Evolutionary conservation across 1,140 invertebrate genomes (phyloP).

Genomic region (Ectropis grisescens): DNA sequence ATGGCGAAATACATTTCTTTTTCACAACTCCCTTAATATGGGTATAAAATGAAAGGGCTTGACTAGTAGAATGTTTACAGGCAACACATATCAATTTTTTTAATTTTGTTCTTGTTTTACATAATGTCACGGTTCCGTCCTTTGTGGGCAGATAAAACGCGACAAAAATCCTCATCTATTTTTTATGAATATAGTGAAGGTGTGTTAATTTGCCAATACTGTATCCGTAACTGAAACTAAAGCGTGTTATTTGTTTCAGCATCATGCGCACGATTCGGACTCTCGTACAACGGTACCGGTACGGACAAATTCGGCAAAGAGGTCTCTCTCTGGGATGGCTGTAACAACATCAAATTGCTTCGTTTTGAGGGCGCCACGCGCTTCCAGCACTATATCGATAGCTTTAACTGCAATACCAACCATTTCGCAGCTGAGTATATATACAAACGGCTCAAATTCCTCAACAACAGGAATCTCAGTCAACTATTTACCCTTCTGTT

Average conservation of each 20-base stretch:
- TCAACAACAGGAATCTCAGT: constrained; percentile 88
- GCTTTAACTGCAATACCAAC: constrained; percentile 96
- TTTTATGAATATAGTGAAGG: too few species aligned
- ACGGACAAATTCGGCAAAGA: constrained; percentile 54
- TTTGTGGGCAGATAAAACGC: too few species aligned
- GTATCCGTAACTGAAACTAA: too few species aligned
- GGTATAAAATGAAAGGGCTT: too few species aligned
- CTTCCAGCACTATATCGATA: constrained; percentile 87
- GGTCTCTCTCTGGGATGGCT: constrained; percentile 83
- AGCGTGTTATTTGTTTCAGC: constrained; percentile 42
- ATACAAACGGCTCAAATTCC: constrained; percentile 92
- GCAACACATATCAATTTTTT: too few species aligned
- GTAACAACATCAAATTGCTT: constrained; percentile 85
- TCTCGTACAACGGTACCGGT: constrained; percentile 85
- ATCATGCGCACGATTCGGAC: constrained; percentile 75
- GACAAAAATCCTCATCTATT: too few species aligned
- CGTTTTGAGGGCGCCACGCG: constrained; percentile 84
- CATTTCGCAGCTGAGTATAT: constrained; percentile 92
- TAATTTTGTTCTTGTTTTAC: too few species aligned
- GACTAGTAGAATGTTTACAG: too few species aligned
- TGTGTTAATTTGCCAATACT: too few species aligned
- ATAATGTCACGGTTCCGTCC: too few species aligned
- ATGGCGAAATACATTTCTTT: too few species aligned
- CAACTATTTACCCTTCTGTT: constrained; percentile 87
- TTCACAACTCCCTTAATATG: too few species aligned